Base-by-base conservation (phyloP, 2,888 invertebrate species). In the Xestia c-nigrum region DNA sequence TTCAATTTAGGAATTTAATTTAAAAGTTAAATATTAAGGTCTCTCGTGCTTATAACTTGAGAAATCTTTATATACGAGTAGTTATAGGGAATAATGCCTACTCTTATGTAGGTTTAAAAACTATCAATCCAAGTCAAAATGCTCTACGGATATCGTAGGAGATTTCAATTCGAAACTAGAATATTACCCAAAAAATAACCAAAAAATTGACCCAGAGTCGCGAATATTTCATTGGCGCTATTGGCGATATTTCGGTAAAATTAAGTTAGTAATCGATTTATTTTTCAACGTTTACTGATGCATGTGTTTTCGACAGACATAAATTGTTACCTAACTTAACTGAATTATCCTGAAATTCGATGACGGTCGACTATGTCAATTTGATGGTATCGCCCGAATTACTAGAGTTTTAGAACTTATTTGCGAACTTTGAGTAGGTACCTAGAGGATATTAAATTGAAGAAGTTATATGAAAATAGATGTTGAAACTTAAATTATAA, bases 301-400 rank as follows among this genome's bases (percentile, higher is more conserved):
- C 72, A 52, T 71, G 52, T 59, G 12, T 59, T 83, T 65, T 70
- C 9, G 31, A 24, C n/a, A 31, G 21, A 9, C 16, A 19, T 38
- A 46, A 68, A 52, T 71, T 46, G 55, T 40, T 59, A 16, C 57
- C 67, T 19, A 59, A 43, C 52, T 52, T 69, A 84, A 80, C 43
- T 21, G 12, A 55, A 84, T 78, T 57, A 83, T 52, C 16, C 12
- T 50, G 80, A 72, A 47, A 52, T 52, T 80, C 55, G 59, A 70
- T 61, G 21, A 38, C 31, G 31, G 6, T 31, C 59, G 9, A 38
- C 59, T 19, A 31, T 65, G 21, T 67, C 40, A 76, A 67, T 76
- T 63, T 55, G n/a, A 31, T n/a, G 38, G n/a, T 21, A 38, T 21
- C 14, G 3, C 7, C 7, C 14, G 10, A 47, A 63, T 40, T 40